A percentile compares a stretch with the other conserved stretches of the same genome.
Evolutionary conservation across 2,888 invertebrate species (phyloP).

Genomic region (Napeogenes inachia): DNA sequence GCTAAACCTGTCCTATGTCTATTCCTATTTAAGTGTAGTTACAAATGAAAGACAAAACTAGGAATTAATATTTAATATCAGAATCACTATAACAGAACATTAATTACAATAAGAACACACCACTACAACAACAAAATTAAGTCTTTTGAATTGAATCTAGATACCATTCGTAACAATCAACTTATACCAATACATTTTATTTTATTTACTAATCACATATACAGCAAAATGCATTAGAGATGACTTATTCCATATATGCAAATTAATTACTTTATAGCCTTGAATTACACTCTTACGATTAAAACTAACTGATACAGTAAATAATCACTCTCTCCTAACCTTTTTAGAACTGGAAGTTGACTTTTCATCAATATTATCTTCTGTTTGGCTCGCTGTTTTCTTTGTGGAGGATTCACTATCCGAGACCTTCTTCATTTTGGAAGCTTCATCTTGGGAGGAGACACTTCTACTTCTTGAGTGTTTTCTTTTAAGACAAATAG

Average conservation of each 20-base stretch:
- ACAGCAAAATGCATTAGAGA: conserved; percentile 3
- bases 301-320: conserved; percentile 1
- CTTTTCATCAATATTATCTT: conserved; percentile 33
- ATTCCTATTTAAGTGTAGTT: neutral
- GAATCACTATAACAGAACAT: neutral
- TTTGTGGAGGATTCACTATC: conserved; percentile 20
- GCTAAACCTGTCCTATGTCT: conserved; percentile 1
- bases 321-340: conserved; percentile 51
- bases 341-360: conserved; percentile 54
- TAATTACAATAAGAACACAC: neutral
- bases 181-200: neutral
- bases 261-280: conserved; percentile 6
- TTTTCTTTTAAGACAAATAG: conserved; percentile 21
- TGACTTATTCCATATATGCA: conserved; percentile 7
- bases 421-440: conserved; percentile 11
- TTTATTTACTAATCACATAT: neutral
- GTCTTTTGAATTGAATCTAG: no score
- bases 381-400: conserved; percentile 22
- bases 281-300: conserved; percentile 10
- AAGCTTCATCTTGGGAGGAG: neutral
- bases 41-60: conserved; percentile 26
- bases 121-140: no score
- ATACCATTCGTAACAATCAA: neutral
- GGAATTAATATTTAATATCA: conserved; percentile 18
- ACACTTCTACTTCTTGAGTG: conserved; percentile 17